phyloP scores from a whole-genome alignment of 2,888 invertebrate species.

The Nesidiocoris tenuis region DNA sequence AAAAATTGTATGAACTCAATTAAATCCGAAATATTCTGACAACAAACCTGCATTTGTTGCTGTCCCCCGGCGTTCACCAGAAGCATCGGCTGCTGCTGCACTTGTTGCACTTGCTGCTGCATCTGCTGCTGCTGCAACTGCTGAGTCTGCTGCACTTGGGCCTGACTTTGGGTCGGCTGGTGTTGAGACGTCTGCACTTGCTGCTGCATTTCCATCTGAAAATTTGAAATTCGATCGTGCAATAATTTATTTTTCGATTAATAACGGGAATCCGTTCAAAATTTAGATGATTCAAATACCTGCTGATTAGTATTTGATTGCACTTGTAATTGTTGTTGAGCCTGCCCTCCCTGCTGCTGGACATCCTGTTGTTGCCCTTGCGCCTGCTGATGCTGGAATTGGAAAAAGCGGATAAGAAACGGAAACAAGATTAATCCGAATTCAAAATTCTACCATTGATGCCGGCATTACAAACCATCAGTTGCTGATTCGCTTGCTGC shows the following conservation, averaged over 20 bases:
- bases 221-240: too few species aligned
- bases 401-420: background rate
- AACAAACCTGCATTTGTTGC: conserved; percentile 49
- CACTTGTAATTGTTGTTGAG: conserved; percentile 29
- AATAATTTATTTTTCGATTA: too few species aligned
- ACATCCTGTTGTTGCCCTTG: conserved; percentile 19
- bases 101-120: conserved; percentile 50
- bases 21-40: too few species aligned
- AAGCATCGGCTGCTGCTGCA: conserved; percentile 48
- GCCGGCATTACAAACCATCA: background rate
- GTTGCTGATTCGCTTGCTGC: conserved; percentile 15
- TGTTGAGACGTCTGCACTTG: conserved; percentile 48
- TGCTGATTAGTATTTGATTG: conserved; percentile 25
- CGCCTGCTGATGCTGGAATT: conserved; percentile 15
- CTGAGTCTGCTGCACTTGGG: conserved; percentile 46
- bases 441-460: too few species aligned
- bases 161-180: conserved; percentile 44
- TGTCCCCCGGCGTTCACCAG: conserved; percentile 49
- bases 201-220: conserved; percentile 49
- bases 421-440: background rate
- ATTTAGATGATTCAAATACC: too few species aligned
- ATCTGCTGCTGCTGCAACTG: conserved; percentile 50
- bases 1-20: too few species aligned
- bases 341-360: conserved; percentile 12
- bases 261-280: too few species aligned